Conservation (phyloP, 2,888 invertebrate species). For the Melipona bicolor region DNA sequence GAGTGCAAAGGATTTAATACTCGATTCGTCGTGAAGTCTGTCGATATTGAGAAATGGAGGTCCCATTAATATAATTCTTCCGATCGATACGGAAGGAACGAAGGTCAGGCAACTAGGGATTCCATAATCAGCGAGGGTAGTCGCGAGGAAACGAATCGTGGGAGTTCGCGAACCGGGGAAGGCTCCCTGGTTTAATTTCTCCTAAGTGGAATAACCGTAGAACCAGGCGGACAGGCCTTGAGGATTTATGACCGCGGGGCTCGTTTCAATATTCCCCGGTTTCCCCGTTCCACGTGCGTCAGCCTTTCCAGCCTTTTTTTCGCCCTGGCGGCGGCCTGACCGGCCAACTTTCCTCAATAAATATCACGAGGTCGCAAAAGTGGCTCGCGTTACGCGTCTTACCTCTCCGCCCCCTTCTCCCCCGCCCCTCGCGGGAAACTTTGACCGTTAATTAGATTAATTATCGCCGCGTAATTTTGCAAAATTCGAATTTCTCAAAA, state of each 20-base stretch:
- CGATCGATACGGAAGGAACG: neutral
- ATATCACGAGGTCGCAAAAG: slow-evolving; percentile 50
- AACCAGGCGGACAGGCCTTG: slow-evolving; percentile 14
- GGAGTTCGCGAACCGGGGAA: slow-evolving; percentile 11
- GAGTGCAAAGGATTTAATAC: no score
- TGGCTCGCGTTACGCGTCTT: slow-evolving; percentile 5
- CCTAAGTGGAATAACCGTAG: slow-evolving; percentile 50
- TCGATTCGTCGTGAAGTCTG: neutral
- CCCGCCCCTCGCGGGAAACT: slow-evolving; percentile 29
- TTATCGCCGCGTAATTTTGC: slow-evolving; percentile 15
- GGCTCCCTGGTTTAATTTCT: slow-evolving; percentile 50
- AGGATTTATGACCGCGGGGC: slow-evolving; percentile 59
- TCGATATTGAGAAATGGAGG: neutral
- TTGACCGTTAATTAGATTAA: slow-evolving; percentile 61
- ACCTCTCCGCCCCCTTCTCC: neutral
- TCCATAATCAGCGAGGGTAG: neutral
- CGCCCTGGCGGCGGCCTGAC: neutral
- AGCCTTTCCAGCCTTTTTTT: slow-evolving; percentile 14
- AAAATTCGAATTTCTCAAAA: no score
- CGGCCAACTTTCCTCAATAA: slow-evolving; percentile 62
- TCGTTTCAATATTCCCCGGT: slow-evolving; percentile 62
- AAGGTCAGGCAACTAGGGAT: neutral
- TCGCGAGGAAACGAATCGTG: neutral
- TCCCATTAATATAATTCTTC: neutral
- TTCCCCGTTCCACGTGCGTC: slow-evolving; percentile 6